Evolutionary conservation across 2,113 vertebrate species (phyloP), one percentile per base, ranked within the genome.

Genomic region (Scolopax mira): DNA sequence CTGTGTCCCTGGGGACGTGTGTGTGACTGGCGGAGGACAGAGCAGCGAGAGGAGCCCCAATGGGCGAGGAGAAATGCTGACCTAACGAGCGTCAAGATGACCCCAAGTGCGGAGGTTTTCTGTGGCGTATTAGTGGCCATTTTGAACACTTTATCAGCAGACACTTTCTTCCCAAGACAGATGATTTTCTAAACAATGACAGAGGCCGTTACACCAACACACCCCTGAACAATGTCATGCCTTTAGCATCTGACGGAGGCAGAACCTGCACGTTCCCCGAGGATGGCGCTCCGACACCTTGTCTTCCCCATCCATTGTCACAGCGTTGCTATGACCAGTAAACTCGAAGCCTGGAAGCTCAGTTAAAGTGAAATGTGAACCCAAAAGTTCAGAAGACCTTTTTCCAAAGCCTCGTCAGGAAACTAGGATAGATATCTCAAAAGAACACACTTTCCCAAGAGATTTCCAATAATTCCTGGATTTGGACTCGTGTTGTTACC

Each of bases 401-500:
- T 90, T 82, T 51, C 73, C 77, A 84, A 88, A 92, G 72, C 52
- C 54, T 57, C 35, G 35, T 69, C 89, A 91, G 93, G 93, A 92
- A 96, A 85, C 67, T 9, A 15, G 88, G 64, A 85, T n/a, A 55
- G 71, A 78, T 96, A 95, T 96, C 94, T 94, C 44, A 28, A 71
- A 52, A 72, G 62, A 96, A 91, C 91, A 97, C 77, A 81, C 33
- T 37, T 94, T 78, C 95, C 95, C 82, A 49, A 48, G 93, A 96
- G 95, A 81, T 88, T 60, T 81, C 65, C 85, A 95, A 8, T 92
- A 90, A 74, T 96, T 93, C 70, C 69, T 95, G 89, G 85, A 94
- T 93, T 95, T 64, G 62, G 81, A 85, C 37, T 65, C 54, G 18
- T 4, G 73, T 58, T 52, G 55, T 88, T 79, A 73, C 74, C 73